Evolutionary conservation across 2,888 invertebrate genomes (phyloP), one percentile per base, ranked within the genome.

Genomic region (Hecatera dysodea): DNA sequence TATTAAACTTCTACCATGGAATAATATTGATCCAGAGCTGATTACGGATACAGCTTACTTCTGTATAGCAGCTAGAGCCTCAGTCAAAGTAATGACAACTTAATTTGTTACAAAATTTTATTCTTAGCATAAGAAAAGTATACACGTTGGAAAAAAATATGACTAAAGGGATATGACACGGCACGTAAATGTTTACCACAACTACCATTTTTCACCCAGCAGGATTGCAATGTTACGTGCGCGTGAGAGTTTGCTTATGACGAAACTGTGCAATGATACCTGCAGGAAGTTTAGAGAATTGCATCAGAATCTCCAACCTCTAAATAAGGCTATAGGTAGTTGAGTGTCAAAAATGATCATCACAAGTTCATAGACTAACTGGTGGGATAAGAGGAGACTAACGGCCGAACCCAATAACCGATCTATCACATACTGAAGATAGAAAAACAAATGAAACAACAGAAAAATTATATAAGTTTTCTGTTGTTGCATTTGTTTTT

Each of bases 171-270:
- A 53, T 55, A 22, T 0, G 24, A 24, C 7, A 12, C 7, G 8
- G 15, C 29, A 39, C 17, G 27, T 56, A 56, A 36, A n/a, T 72
- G 12, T 64, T 17, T 33, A 19, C 15, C 33, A 50, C 19, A 65
- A 55, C 44, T 44, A 65, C 33, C 55, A 50, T 48, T n/a, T n/a
- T n/a, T 29, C 33, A 5, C 27, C 42, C 50, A 66, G 27, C 55
- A 56, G 27, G 33, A 73, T 66, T 44, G 27, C 42, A 55, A 5
- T 48, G 42, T 44, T 72, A 42, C 24, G 42, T 42, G n/a, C 53
- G 33, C n/a, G 19, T 29, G n/a, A 50, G 46, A 56, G 70, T 44
- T 33, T 42, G 39, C 9, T 9, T 48, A n/a, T 42, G 24, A 42
- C 19, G 8, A 8, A 6, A 52, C 22, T 24, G 46, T 29, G 22